phyloP scores from a whole-genome alignment of 2,797 vertebrate genomes.

The Lutjanus argentimaculatus region DNA sequence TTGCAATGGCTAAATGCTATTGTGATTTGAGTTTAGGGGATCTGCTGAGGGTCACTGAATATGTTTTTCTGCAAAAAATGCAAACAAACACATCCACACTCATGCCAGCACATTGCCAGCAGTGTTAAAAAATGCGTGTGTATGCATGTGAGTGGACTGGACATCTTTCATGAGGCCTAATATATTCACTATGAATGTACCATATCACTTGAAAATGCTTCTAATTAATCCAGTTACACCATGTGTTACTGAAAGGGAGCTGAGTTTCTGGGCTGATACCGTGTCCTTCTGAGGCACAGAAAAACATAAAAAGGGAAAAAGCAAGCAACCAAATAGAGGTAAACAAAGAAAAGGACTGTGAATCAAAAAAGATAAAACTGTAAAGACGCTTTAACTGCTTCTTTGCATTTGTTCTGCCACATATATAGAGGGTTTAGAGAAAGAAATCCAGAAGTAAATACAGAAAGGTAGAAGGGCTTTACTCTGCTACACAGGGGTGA shows the following conservation, averaged over 20 bases:
- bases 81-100: not conserved
- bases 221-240: slow-evolving; percentile 59
- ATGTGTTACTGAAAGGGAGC: slow-evolving; percentile 21
- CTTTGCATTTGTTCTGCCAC: slow-evolving; percentile 2
- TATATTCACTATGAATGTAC: slow-evolving; percentile 69
- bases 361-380: not conserved
- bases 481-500: slow-evolving; percentile 13
- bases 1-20: too few species aligned
- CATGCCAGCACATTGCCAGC: slow-evolving; percentile 7
- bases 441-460: slow-evolving; percentile 26
- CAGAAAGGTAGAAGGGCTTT: slow-evolving; percentile 8
- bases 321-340: not conserved
- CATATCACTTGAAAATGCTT: slow-evolving; percentile 64
- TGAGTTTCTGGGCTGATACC: slow-evolving; percentile 15
- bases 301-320: not conserved
- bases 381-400: not conserved
- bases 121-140: slow-evolving; percentile 38
- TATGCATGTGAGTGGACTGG: slow-evolving; percentile 17
- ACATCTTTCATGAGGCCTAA: slow-evolving; percentile 54
- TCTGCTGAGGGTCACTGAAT: not conserved
- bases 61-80: not conserved
- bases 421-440: not conserved
- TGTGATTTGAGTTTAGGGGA: not conserved
- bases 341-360: not conserved
- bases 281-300: not conserved